Percentiles rank a stretch among this genome's conserved stretches.
Evolutionary conservation across 2,888 invertebrate species (phyloP).

Genomic region (Pemphredon lugubris): DNA sequence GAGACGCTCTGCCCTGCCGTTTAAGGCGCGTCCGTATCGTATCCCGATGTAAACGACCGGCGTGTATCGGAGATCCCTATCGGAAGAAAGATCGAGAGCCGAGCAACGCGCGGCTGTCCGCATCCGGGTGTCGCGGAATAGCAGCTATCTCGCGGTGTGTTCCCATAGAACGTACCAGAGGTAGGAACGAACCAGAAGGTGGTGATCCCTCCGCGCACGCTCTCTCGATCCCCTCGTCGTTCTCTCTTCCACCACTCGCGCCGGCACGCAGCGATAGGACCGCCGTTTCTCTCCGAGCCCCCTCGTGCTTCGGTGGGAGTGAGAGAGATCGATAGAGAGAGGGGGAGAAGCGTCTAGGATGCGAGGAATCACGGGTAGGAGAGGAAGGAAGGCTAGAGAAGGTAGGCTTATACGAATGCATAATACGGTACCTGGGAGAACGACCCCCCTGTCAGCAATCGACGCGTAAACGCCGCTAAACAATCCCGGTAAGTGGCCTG

Average conservation of each 20-base stretch:
- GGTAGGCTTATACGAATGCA: constrained; percentile 37
- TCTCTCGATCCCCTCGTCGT: neutral
- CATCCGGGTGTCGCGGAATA: constrained; percentile 53
- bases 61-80: constrained; percentile 50
- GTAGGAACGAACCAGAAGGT: neutral
- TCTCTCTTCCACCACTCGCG: neutral
- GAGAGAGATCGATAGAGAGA: constrained; percentile 6
- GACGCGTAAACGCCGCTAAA: constrained; percentile 72
- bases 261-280: neutral
- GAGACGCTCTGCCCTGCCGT: constrained; percentile 19
- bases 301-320: neutral
- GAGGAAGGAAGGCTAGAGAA: constrained; percentile 17
- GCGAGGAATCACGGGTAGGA: neutral
- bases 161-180: constrained; percentile 29
- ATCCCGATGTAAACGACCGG: constrained; percentile 43
- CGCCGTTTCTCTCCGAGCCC: neutral
- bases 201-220: constrained; percentile 1
- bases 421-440: constrained; percentile 54
- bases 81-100: constrained; percentile 42
- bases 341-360: neutral
- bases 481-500: constrained; percentile 70
- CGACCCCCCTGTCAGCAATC: constrained; percentile 66
- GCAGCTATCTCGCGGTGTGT: constrained; percentile 39
- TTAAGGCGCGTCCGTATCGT: constrained; percentile 36
- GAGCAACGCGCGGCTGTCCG: constrained; percentile 39